These are phyloP conservation scores for Colistium nudipinnis DNA, from an alignment of 2,113 vertebrate species.

Conservation along the genomic window DNA sequence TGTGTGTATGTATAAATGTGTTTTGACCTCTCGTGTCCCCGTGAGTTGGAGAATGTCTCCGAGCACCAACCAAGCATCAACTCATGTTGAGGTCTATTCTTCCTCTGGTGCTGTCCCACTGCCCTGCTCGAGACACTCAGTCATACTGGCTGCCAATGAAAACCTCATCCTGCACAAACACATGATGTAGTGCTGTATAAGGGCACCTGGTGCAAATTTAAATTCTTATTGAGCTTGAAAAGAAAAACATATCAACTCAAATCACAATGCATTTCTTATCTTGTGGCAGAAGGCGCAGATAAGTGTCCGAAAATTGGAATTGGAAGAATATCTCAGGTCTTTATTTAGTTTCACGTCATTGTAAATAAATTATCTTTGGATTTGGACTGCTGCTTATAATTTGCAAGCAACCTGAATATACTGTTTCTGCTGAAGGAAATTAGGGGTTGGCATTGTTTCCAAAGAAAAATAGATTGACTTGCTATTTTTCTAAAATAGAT, in stretches of 20 bases:
- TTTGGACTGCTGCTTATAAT: too few species aligned
- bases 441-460: too few species aligned
- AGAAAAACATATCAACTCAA: neutral
- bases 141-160: conserved; percentile 44
- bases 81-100: conserved; percentile 23
- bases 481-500: too few species aligned
- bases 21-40: conserved; percentile 40
- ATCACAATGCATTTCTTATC: neutral
- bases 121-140: conserved; percentile 33
- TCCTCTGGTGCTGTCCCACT: conserved; percentile 30
- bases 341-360: too few species aligned
- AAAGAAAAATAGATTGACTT: too few species aligned
- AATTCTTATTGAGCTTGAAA: conserved; percentile 5
- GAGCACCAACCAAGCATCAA: conserved; percentile 22
- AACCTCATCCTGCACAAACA: conserved; percentile 41
- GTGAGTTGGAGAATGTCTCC: conserved; percentile 23
- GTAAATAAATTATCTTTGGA: too few species aligned
- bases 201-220: neutral
- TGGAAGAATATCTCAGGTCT: neutral
- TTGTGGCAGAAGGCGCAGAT: neutral
- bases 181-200: conserved; percentile 8
- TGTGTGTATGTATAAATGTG: conserved; percentile 20
- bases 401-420: too few species aligned
- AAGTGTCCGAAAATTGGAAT: too few species aligned
- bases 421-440: too few species aligned